These are phyloP conservation scores for Lapara coniferarum DNA, from an alignment of 2,888 invertebrate species.

Conservation along the genomic window DNA sequence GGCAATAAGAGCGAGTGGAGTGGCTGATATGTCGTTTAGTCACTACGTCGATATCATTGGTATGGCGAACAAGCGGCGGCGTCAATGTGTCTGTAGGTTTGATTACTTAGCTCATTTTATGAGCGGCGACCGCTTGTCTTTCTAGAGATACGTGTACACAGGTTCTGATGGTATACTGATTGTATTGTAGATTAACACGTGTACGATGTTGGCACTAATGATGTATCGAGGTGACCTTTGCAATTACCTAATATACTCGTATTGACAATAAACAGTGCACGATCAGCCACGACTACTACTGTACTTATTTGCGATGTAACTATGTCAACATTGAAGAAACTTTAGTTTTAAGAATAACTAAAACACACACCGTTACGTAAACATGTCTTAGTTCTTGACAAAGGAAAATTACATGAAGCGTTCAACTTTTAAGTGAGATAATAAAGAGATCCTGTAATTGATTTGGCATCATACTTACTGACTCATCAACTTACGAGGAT, in stretches of 20 bases:
- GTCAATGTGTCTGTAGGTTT: constrained; percentile 79
- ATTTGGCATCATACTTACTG: too few species aligned
- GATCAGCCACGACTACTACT: neutral
- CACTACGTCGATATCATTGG: constrained; percentile 53
- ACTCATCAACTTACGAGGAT: too few species aligned
- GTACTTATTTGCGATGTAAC: neutral
- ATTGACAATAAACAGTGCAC: neutral
- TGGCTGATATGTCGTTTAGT: constrained; percentile 52
- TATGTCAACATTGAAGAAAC: neutral
- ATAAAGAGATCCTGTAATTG: too few species aligned
- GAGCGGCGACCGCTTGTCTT: constrained; percentile 67
- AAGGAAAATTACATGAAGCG: too few species aligned
- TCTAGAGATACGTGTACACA: constrained; percentile 23
- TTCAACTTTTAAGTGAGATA: too few species aligned
- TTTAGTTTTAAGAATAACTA: neutral
- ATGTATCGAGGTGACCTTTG: constrained; percentile 16
- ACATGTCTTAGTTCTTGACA: too few species aligned
- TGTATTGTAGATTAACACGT: neutral
- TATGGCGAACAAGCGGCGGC: constrained; percentile 74
- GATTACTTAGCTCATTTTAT: constrained; percentile 72
- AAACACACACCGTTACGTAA: neutral
- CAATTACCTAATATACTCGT: neutral
- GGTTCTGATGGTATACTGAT: constrained; percentile 4
- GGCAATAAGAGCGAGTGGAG: constrained; percentile 33
- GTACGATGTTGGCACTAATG: neutral